A percentile compares a stretch with the other conserved stretches of the same genome.
phyloP scores from a whole-genome alignment of 2,888 invertebrate genomes.

The Escarpia spicata region DNA sequence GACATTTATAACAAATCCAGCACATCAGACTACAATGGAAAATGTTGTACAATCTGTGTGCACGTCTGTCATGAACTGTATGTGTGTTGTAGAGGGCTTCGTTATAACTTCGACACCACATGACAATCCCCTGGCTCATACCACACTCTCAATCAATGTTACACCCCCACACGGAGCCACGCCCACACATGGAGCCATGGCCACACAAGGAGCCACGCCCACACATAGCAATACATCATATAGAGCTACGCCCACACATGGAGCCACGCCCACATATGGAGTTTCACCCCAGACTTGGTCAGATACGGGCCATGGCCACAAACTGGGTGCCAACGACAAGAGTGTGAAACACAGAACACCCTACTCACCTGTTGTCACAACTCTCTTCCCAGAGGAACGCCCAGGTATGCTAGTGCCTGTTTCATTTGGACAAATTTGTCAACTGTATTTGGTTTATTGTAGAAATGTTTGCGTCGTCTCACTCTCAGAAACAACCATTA shows the following conservation, averaged over 20 bases:
- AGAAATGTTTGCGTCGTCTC: background rate
- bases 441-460: background rate
- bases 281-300: background rate
- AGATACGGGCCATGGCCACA: background rate
- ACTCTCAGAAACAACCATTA: too few species aligned
- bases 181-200: background rate
- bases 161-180: background rate
- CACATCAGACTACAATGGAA: background rate
- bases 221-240: background rate
- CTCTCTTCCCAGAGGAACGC: background rate
- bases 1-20: background rate
- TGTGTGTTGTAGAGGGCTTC: background rate
- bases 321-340: background rate
- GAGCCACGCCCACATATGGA: background rate
- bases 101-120: background rate
- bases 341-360: background rate
- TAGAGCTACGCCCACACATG: background rate
- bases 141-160: background rate
- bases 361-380: background rate
- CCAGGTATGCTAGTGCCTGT: background rate
- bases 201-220: background rate
- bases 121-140: background rate
- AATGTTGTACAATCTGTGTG: background rate
- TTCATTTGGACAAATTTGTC: background rate
- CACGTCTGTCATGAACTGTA: background rate